phyloP scores from a whole-genome alignment of 1,140 invertebrate genomes.

The Sycobia sp. region DNA sequence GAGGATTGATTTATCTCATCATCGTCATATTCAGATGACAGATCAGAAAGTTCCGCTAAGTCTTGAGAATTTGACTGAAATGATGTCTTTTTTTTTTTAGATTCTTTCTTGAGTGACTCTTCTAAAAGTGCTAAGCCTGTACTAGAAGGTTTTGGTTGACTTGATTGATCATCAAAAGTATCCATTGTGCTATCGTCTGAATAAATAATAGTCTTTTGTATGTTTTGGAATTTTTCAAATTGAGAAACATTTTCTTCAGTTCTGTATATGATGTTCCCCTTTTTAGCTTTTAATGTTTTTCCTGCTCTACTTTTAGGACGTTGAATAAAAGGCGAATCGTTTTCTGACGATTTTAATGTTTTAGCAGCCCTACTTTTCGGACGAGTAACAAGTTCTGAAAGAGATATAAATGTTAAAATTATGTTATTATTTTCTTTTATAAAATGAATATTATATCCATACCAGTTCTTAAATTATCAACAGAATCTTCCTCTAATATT shows the following conservation, averaged over 20 bases:
- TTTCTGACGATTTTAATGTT: background rate
- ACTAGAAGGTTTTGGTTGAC: background rate
- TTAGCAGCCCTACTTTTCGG: slow-evolving; percentile 22
- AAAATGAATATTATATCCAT: background rate
- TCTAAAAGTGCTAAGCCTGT: slow-evolving; percentile 29
- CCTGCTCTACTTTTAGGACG: slow-evolving; percentile 8
- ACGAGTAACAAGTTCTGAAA: slow-evolving; percentile 11
- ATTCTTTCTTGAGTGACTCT: slow-evolving; percentile 32
- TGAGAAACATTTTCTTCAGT: background rate
- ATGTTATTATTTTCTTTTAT: background rate
- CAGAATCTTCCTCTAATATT: background rate
- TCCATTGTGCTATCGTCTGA: slow-evolving; percentile 33
- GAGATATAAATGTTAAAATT: background rate
- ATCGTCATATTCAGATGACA: slow-evolving; percentile 1
- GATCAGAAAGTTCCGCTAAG: slow-evolving; percentile 7
- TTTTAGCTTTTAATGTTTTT: background rate
- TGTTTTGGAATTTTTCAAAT: slow-evolving; percentile 13
- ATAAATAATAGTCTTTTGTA: slow-evolving; percentile 24
- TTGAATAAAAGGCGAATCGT: background rate
- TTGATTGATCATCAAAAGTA: slow-evolving; percentile 9
- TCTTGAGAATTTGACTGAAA: slow-evolving; percentile 16
- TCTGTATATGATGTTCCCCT: background rate
- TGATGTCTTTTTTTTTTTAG: slow-evolving; percentile 16
- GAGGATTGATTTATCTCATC: background rate
- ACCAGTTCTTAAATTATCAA: slow-evolving; percentile 6